Evolutionary conservation across 2,888 invertebrate genomes (phyloP).

Genomic region (Subacronicta megacephala): DNA sequence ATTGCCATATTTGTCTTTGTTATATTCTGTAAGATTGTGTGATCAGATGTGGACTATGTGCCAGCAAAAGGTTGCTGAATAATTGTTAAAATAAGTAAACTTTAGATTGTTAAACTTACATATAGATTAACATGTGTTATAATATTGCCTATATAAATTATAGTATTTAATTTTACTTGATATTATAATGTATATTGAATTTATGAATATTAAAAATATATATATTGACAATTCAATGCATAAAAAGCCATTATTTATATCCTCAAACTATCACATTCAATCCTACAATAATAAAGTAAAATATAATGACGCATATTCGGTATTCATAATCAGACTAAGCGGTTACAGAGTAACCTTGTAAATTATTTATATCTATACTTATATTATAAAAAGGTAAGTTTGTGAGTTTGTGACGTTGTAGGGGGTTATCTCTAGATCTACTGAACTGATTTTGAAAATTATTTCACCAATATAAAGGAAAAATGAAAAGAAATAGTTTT

Average conservation of each 20-base stretch:
- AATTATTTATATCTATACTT: no score
- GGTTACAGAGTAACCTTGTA: no score
- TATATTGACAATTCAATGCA: conserved; percentile 88
- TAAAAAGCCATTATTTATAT: conserved; percentile 50
- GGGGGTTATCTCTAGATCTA: no score
- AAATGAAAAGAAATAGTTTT: no score
- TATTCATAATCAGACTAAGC: no score
- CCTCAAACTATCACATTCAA: background rate
- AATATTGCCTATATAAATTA: conserved; percentile 90
- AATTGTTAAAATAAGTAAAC: conserved; percentile 83
- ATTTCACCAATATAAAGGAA: no score
- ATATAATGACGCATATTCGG: no score
- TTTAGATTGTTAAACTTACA: conserved; percentile 88
- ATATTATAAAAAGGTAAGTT: no score
- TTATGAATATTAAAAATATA: conserved; percentile 90
- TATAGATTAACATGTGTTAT: conserved; percentile 89
- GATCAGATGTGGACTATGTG: conserved; percentile 36
- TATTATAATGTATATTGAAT: conserved; percentile 90
- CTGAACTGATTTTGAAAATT: no score
- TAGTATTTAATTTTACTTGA: conserved; percentile 89
- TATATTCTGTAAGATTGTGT: conserved; percentile 66
- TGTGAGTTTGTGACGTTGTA: no score
- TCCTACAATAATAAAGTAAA: no score
- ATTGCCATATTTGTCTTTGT: conserved; percentile 86
- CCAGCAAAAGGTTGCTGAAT: conserved; percentile 62